Conservation (phyloP, 2,797 vertebrate genomes). For the Epinephelus awoara region DNA sequence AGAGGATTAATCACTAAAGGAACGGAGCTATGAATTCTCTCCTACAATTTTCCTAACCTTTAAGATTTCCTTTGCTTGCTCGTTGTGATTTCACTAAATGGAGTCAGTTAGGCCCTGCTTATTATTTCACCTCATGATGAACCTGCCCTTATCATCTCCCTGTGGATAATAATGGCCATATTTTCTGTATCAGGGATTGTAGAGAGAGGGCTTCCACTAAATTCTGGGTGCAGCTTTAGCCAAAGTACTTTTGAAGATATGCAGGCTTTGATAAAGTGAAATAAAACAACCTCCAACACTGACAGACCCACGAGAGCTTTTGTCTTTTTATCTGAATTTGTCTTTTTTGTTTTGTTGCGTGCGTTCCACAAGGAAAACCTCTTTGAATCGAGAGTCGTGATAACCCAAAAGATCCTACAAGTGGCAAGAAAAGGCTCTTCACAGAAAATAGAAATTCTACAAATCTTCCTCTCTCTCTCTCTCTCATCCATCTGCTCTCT, state of each 20-base stretch:
- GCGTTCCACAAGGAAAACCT: slow-evolving; percentile 18
- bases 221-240: slow-evolving; percentile 24
- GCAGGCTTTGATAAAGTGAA: slow-evolving; percentile 29
- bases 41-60: slow-evolving; percentile 12
- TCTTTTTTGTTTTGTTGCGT: slow-evolving; percentile 3
- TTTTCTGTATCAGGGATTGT: slow-evolving; percentile 36
- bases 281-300: slow-evolving; percentile 18
- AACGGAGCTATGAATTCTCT: slow-evolving; percentile 11
- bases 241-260: slow-evolving; percentile 20
- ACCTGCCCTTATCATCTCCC: slow-evolving; percentile 47
- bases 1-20: slow-evolving; percentile 38
- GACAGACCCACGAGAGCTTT: slow-evolving; percentile 17
- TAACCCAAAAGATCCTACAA: slow-evolving; percentile 10
- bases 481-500: neutral
- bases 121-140: slow-evolving; percentile 43
- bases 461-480: neutral
- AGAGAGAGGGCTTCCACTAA: slow-evolving; percentile 27
- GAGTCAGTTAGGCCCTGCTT: slow-evolving; percentile 2
- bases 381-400: neutral
- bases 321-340: slow-evolving; percentile 3
- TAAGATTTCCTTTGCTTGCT: neutral
- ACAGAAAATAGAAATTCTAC: slow-evolving; percentile 2
- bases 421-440: neutral
- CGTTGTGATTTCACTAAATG: neutral
- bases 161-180: slow-evolving; percentile 31